Percentiles rank a stretch among this genome's conserved stretches.
These are phyloP conservation scores for Watsonalla cultraria DNA, from an alignment of 2,888 invertebrate genomes.

Conservation along the genomic window DNA sequence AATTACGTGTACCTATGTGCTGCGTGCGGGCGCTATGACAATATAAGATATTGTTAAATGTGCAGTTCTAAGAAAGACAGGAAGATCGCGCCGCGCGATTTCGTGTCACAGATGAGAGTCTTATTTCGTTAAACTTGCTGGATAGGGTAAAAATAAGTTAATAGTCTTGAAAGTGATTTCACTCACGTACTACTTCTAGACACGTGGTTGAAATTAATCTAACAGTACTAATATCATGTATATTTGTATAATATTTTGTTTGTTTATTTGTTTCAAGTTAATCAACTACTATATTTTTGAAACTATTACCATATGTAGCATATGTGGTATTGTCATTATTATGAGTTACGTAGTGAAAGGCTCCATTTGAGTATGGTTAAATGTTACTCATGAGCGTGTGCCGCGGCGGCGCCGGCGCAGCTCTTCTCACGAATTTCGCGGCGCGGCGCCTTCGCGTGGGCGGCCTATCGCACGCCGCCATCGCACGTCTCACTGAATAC, in stretches of 20 bases:
- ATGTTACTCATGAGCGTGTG: constrained; percentile 37
- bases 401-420: constrained; percentile 53
- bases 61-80: constrained; percentile 28
- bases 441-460: constrained; percentile 70
- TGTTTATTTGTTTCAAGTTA: too few relatives aligned
- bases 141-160: background rate
- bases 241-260: too few relatives aligned
- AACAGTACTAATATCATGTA: too few relatives aligned
- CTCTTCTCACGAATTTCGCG: constrained; percentile 76
- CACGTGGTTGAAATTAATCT: too few relatives aligned
- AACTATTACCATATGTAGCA: too few relatives aligned
- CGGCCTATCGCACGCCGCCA: constrained; percentile 69
- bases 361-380: constrained; percentile 10
- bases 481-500: constrained; percentile 54
- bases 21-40: constrained; percentile 19
- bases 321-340: too few relatives aligned
- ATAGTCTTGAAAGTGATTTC: background rate
- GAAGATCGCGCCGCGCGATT: constrained; percentile 14
- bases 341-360: background rate
- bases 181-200: background rate
- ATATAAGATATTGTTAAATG: constrained; percentile 26
- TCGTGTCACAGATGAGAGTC: constrained; percentile 10
- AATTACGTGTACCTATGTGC: background rate
- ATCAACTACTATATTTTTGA: too few relatives aligned
- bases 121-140: background rate